phyloP scores from a whole-genome alignment of 2,888 invertebrate species.

The Eristalis arbustorum region DNA sequence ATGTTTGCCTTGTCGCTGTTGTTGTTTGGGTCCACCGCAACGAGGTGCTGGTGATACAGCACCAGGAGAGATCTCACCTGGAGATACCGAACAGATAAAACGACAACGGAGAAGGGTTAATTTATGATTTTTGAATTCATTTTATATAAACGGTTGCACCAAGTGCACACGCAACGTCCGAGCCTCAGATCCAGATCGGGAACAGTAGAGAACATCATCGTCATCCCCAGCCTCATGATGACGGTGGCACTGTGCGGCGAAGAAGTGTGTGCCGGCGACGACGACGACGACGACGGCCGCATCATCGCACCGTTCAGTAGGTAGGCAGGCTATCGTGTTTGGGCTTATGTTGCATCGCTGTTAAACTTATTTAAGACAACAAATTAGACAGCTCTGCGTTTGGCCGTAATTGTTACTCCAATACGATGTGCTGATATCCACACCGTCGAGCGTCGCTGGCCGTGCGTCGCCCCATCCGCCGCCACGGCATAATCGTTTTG shows the following conservation, averaged over 20 bases:
- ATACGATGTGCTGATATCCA: constrained; percentile 53
- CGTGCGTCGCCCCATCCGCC: constrained; percentile 8
- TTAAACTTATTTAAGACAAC: constrained; percentile 71
- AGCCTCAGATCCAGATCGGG: constrained; percentile 59
- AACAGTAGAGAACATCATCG: constrained; percentile 65
- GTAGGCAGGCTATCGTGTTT: constrained; percentile 63
- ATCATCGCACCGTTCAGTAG: constrained; percentile 48
- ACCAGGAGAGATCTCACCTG: constrained; percentile 64
- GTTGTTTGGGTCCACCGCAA: constrained; percentile 9
- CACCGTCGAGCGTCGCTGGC: neutral
- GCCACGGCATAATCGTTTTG: constrained; percentile 12
- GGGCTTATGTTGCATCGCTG: constrained; percentile 71
- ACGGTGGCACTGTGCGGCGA: neutral
- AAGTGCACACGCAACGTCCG: constrained; percentile 68
- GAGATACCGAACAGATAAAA: constrained; percentile 67
- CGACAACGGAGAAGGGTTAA: constrained; percentile 69
- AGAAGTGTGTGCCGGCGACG: neutral
- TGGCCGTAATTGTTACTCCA: constrained; percentile 63
- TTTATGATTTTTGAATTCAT: constrained; percentile 71
- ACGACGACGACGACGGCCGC: neutral
- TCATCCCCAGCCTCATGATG: constrained; percentile 36
- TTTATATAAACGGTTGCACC: constrained; percentile 70
- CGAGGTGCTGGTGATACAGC: constrained; percentile 63
- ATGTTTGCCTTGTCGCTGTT: constrained; percentile 21
- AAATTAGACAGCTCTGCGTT: constrained; percentile 71